Evolutionary conservation across 1,140 invertebrate species (phyloP).

Genomic region (Scaptomyza graminum): DNA sequence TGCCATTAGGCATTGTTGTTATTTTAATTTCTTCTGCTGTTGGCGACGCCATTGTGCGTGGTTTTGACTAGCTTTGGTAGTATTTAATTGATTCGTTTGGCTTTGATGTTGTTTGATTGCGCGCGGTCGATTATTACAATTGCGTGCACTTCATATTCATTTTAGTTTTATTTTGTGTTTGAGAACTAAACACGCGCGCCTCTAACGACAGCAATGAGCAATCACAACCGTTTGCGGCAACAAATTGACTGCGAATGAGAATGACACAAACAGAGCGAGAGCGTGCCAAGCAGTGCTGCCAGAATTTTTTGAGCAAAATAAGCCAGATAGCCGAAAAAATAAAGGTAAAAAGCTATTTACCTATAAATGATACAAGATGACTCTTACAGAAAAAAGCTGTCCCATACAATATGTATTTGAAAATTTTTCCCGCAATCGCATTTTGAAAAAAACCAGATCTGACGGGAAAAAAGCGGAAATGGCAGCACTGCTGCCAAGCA

Average conservation of each 20-base stretch:
- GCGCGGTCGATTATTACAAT: conserved; percentile 34
- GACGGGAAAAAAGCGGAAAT: no score
- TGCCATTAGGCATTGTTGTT: conserved; percentile 42
- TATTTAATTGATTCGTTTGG: conserved; percentile 11
- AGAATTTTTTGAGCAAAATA: no score
- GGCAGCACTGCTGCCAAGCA: no score
- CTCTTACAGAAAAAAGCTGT: no score
- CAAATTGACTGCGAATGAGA: conserved; percentile 34
- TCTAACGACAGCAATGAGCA: not conserved
- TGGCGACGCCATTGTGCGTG: conserved; percentile 46
- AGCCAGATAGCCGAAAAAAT: no score
- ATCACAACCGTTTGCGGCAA: conserved; percentile 22
- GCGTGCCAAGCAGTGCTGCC: conserved; percentile 6
- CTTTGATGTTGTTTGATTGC: conserved; percentile 4
- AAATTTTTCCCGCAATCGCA: no score
- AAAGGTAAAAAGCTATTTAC: no score
- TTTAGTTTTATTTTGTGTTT: conserved; percentile 8
- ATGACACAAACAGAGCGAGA: not conserved
- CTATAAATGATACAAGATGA: no score
- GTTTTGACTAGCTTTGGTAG: conserved; percentile 29
- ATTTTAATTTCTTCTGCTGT: conserved; percentile 8
- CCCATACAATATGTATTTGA: no score
- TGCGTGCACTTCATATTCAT: conserved; percentile 50
- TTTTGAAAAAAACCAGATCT: no score
- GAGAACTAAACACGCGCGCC: conserved; percentile 32